These are phyloP conservation scores for Oligia strigilis DNA, from an alignment of 2,888 invertebrate genomes.

Conservation along the genomic window DNA sequence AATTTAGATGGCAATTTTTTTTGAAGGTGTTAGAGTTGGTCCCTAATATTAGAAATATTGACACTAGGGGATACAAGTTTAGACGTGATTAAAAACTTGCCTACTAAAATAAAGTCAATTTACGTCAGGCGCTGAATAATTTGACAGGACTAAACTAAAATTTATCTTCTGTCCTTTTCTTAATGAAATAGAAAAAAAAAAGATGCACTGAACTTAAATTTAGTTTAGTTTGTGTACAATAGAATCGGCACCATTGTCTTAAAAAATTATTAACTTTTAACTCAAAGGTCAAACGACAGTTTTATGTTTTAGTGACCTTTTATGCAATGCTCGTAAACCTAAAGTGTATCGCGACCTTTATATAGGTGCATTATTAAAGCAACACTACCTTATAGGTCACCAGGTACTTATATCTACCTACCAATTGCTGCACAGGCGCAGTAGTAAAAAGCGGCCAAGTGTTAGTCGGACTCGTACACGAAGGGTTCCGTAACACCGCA, in stretches of 20 bases:
- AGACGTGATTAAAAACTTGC: no score
- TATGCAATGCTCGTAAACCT: constrained; percentile 13
- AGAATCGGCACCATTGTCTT: no score
- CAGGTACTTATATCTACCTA: not conserved
- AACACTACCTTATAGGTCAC: constrained; percentile 13
- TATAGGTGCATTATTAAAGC: constrained; percentile 2
- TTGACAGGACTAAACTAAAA: no score
- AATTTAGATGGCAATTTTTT: not conserved
- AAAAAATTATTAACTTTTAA: not conserved
- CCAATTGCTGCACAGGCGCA: not conserved
- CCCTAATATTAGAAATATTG: no score
- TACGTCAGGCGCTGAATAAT: no score
- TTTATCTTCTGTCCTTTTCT: no score
- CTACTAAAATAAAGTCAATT: no score
- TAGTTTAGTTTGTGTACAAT: no score
- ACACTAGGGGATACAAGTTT: no score
- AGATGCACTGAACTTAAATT: no score
- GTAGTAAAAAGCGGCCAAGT: not conserved
- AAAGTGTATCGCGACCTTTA: constrained; percentile 35
- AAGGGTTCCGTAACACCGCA: not conserved
- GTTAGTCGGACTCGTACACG: not conserved
- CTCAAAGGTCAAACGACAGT: not conserved
- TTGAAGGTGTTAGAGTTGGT: not conserved
- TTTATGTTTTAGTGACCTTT: constrained; percentile 15
- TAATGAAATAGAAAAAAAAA: no score